Evolutionary conservation across 2,888 invertebrate genomes (phyloP).

Genomic region (Horisme vitalbata): DNA sequence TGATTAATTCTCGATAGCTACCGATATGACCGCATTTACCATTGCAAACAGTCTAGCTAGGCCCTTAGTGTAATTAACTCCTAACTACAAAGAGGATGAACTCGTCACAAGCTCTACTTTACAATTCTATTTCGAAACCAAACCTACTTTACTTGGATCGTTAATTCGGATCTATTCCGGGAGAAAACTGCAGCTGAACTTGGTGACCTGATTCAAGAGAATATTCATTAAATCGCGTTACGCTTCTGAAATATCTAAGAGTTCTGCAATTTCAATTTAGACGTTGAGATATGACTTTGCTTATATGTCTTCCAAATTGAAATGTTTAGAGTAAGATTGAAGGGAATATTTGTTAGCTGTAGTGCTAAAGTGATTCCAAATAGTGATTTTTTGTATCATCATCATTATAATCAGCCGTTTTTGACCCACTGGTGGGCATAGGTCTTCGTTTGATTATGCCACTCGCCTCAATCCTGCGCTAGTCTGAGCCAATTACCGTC

Average conservation of each 20-base stretch:
- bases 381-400: too few species aligned
- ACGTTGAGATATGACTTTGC: neutral
- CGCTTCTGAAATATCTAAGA: neutral
- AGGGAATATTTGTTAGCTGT: neutral
- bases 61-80: constrained; percentile 6
- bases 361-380: too few species aligned
- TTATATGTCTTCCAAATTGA: neutral
- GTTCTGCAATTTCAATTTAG: constrained; percentile 3
- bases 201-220: constrained; percentile 16
- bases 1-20: constrained; percentile 1
- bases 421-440: too few species aligned
- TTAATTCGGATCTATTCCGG: constrained; percentile 16
- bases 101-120: neutral
- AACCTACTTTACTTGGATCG: constrained; percentile 15
- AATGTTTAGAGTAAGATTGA: constrained; percentile 9
- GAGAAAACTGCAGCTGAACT: constrained; percentile 14
- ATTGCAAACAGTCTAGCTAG: constrained; percentile 2
- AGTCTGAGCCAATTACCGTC: too few species aligned
- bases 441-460: too few species aligned
- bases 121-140: constrained; percentile 13
- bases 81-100: neutral
- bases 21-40: neutral
- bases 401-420: too few species aligned
- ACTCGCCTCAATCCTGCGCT: too few species aligned
- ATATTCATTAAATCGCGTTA: constrained; percentile 5